Percentiles rank a stretch among this genome's conserved stretches.
These are phyloP conservation scores for Cerastoderma edule DNA, from an alignment of 2,888 invertebrate genomes.

Conservation along the genomic window DNA sequence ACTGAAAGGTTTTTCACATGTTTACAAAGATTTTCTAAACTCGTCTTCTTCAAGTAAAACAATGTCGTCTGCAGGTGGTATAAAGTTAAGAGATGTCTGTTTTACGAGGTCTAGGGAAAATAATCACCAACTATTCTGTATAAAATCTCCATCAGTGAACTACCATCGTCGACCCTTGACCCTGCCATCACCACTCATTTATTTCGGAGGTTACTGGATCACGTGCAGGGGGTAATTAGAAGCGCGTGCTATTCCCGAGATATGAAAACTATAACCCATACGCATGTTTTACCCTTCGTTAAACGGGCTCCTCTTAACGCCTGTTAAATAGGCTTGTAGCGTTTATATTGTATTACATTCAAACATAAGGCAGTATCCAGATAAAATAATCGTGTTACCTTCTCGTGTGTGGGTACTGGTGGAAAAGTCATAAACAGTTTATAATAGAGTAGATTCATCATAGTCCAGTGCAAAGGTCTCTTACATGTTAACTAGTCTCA, in stretches of 20 bases:
- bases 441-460: no score
- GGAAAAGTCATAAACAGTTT: not conserved
- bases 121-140: no score
- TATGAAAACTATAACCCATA: conserved; percentile 13
- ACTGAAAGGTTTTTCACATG: no score
- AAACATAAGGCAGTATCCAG: not conserved
- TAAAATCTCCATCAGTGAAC: no score
- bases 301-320: no score
- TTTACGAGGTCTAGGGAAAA: not conserved
- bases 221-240: conserved; percentile 9
- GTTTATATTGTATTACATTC: not conserved
- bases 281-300: not conserved
- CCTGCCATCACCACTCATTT: not conserved
- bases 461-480: no score
- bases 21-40: no score
- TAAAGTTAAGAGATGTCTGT: not conserved
- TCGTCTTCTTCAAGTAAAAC: not conserved
- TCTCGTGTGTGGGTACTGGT: not conserved
- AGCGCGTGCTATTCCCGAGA: conserved; percentile 2
- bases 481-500: no score
- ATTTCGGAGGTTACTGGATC: not conserved
- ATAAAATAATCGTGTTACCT: not conserved
- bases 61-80: not conserved
- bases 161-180: no score
- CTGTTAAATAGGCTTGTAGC: no score